Percentiles rank a stretch among this genome's conserved stretches.
phyloP scores from a whole-genome alignment of 2,113 vertebrate genomes.

The Megaleporinus macrocephalus region DNA sequence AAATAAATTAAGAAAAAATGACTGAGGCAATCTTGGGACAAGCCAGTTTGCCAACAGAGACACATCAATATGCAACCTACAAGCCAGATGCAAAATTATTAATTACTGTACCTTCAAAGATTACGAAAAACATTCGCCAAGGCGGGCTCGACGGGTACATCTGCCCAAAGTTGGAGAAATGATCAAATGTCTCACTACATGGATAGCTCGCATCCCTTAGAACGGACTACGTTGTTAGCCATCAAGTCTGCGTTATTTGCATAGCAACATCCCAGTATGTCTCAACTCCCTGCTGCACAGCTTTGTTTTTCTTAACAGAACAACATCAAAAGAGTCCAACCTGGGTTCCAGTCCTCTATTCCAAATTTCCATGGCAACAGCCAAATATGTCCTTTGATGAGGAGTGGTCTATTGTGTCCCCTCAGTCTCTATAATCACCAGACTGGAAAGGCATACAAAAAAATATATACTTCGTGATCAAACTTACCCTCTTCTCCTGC shows the following conservation, averaged over 20 bases:
- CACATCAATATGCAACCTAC: background rate
- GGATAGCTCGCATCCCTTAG: background rate
- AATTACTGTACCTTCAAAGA: background rate
- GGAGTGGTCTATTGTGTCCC: constrained; percentile 47
- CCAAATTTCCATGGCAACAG: constrained; percentile 50
- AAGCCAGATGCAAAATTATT: constrained; percentile 8
- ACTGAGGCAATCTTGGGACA: background rate
- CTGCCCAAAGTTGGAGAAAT: background rate
- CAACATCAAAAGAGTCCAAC: constrained; percentile 52
- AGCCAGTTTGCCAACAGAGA: background rate
- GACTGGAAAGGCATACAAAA: constrained; percentile 31
- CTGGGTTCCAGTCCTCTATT: constrained; percentile 49
- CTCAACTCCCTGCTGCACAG: constrained; percentile 40
- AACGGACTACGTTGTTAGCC: constrained; percentile 5
- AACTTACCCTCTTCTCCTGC: constrained; percentile 66
- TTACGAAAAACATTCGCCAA: background rate
- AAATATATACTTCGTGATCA: background rate
- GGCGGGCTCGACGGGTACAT: background rate
- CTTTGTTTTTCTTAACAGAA: constrained; percentile 49
- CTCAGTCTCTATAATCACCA: constrained; percentile 38
- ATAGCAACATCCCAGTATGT: constrained; percentile 49
- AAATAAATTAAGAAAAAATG: background rate
- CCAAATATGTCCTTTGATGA: constrained; percentile 51
- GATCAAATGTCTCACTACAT: background rate
- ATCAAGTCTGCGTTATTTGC: constrained; percentile 41